Conservation (phyloP, 2,797 vertebrate species). For the Squalus acanthias region DNA sequence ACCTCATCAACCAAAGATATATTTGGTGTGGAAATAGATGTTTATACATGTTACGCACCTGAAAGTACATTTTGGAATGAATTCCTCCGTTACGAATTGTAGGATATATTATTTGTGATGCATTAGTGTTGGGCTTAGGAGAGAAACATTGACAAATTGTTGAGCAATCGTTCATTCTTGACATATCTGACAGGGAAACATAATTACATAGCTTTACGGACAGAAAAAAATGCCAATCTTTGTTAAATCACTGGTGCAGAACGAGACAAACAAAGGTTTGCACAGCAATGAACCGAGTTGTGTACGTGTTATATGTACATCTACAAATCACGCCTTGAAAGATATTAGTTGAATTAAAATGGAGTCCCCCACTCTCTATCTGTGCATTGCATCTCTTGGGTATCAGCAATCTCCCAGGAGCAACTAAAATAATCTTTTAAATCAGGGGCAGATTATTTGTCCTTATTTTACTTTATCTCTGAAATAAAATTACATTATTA, state of each 20-base stretch:
- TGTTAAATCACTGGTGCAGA: background rate
- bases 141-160: background rate
- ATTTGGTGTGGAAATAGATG: background rate
- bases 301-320: background rate
- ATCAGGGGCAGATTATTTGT: background rate
- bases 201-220: background rate
- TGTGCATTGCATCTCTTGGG: too few relatives aligned
- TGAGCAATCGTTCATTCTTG: background rate
- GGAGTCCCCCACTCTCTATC: too few relatives aligned
- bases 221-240: background rate
- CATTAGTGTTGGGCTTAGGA: background rate
- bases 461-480: background rate
- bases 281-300: background rate
- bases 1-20: background rate
- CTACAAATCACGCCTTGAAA: too few relatives aligned
- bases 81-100: background rate
- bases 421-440: background rate
- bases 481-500: conserved; percentile 5
- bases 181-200: background rate
- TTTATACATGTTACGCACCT: background rate
- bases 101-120: background rate
- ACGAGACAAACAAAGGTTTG: background rate
- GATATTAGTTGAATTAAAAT: background rate
- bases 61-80: background rate
- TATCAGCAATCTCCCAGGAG: background rate